Evolutionary conservation across 35 echinoderm and acorn worm species (phyloP).

Genomic region (Lytechinus variegatus): DNA sequence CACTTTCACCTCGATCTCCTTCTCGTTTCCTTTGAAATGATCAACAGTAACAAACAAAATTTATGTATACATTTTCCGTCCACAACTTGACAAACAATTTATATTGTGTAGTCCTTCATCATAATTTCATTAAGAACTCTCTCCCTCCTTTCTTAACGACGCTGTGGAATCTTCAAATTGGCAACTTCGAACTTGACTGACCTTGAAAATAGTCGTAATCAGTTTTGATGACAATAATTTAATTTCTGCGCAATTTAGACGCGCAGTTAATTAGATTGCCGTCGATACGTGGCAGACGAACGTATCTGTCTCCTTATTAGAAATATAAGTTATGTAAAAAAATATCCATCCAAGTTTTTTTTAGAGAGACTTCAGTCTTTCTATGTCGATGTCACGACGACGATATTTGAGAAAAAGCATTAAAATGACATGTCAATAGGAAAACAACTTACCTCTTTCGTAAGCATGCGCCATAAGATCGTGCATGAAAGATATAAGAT

Average conservation of each 20-base stretch:
- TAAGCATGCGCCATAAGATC: not conserved
- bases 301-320: not conserved
- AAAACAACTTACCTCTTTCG: not conserved
- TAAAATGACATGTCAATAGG: not conserved
- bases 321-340: not conserved
- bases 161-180: not conserved
- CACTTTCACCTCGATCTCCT: not conserved
- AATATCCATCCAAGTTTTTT: not conserved
- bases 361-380: not conserved
- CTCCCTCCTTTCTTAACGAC: not conserved
- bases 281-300: not conserved
- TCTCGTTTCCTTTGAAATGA: not conserved
- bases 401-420: not conserved
- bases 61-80: not conserved
- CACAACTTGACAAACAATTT: not conserved
- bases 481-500: not conserved
- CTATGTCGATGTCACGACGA: not conserved
- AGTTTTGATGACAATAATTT: slow-evolving; percentile 27
- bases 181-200: not conserved
- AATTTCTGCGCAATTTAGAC: slow-evolving; percentile 33
- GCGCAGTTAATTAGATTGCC: slow-evolving; percentile 19
- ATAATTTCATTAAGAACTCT: not conserved
- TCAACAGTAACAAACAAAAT: not conserved
- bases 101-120: not conserved
- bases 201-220: slow-evolving; percentile 34